These are phyloP conservation scores for Ostrea edulis DNA, from an alignment of 1,140 invertebrate species.

Conservation along the genomic window DNA sequence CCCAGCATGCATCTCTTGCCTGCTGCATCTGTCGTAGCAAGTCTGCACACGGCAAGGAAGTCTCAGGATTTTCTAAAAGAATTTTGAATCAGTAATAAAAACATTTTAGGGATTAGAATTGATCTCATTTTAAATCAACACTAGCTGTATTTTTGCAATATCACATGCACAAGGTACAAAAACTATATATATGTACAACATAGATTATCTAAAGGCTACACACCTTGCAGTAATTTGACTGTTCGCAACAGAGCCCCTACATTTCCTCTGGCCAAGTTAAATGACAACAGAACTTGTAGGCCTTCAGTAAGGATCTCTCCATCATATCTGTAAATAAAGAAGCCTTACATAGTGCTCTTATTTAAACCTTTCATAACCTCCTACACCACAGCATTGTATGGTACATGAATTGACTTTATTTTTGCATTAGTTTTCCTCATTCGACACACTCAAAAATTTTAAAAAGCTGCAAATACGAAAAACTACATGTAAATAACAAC, in stretches of 20 bases:
- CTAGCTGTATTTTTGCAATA: no score
- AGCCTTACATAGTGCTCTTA: not conserved
- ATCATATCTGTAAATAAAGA: conserved; percentile 59
- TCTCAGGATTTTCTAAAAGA: conserved; percentile 64
- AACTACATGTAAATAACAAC: no score
- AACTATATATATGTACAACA: not conserved
- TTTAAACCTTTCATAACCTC: no score
- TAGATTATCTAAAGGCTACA: not conserved
- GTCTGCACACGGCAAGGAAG: conserved; percentile 64
- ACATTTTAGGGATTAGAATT: not conserved
- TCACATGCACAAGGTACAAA: no score
- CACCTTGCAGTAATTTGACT: conserved; percentile 72
- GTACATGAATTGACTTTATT: no score
- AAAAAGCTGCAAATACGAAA: no score
- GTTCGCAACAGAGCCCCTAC: conserved; percentile 70
- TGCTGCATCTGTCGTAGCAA: conserved; percentile 68
- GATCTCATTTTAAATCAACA: not conserved
- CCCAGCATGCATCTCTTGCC: conserved; percentile 73
- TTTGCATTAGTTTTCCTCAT: no score
- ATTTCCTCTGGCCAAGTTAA: conserved; percentile 75
- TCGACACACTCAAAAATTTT: no score
- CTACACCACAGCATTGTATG: no score
- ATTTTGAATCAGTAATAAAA: not conserved
- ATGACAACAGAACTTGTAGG: conserved; percentile 70
- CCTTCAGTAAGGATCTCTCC: conserved; percentile 66